Evolutionary conservation across 2,113 vertebrate genomes (phyloP).

Genomic region (Cyrtonyx montezumae): DNA sequence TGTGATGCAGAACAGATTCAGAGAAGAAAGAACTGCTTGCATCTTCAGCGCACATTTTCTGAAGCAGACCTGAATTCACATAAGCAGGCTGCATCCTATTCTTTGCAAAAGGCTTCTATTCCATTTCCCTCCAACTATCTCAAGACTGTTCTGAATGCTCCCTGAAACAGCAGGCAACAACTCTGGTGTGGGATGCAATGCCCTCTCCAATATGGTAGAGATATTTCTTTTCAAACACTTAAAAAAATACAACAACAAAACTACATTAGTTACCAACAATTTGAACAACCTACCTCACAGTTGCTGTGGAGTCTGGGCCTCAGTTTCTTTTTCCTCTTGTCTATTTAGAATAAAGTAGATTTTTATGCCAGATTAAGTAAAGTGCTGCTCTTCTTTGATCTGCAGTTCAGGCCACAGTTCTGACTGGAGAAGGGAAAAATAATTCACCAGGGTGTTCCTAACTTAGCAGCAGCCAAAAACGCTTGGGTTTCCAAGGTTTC

Average conservation of each 20-base stretch:
- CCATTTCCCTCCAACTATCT: neutral
- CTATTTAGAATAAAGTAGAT: constrained; percentile 60
- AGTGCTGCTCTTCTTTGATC: constrained; percentile 82
- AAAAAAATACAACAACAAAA: neutral
- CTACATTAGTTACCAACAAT: neutral
- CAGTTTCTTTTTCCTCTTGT: constrained; percentile 56
- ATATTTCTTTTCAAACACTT: constrained; percentile 46
- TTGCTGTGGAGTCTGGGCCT: constrained; percentile 36
- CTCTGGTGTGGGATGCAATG: neutral
- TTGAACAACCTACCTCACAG: neutral
- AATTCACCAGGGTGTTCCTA: constrained; percentile 42
- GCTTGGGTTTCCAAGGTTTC: constrained; percentile 4
- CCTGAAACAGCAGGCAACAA: neutral
- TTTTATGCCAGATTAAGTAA: constrained; percentile 66
- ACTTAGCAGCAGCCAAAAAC: neutral
- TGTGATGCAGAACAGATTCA: neutral
- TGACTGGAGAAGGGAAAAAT: constrained; percentile 19
- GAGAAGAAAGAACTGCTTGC: neutral
- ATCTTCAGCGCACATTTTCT: neutral
- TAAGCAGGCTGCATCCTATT: neutral
- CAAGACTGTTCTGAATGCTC: fast-evolving
- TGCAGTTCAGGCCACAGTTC: constrained; percentile 67
- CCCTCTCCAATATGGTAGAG: neutral
- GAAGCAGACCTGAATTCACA: neutral
- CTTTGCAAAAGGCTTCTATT: neutral